phyloP scores from a whole-genome alignment of 2,888 invertebrate genomes.

The Mythimna impura region DNA sequence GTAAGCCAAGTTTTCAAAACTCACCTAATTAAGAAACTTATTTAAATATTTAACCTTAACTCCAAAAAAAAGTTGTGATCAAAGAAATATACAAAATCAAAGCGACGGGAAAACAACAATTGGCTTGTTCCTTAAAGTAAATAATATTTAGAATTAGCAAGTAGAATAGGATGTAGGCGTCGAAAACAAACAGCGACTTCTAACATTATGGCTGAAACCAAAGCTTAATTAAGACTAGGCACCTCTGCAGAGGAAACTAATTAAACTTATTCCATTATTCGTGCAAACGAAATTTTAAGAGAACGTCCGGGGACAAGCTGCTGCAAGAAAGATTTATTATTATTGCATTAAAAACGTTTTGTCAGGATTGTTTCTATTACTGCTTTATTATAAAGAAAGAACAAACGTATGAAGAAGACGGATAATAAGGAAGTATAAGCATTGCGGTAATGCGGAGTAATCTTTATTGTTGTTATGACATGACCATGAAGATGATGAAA shows the following conservation, averaged over 20 bases:
- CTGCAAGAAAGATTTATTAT: constrained; percentile 77
- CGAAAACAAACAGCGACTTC: constrained; percentile 74
- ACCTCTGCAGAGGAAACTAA: constrained; percentile 83
- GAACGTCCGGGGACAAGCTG: constrained; percentile 75
- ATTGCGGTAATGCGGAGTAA: neutral
- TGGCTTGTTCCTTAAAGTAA: constrained; percentile 41
- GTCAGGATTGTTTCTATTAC: constrained; percentile 64
- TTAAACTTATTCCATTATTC: constrained; percentile 88
- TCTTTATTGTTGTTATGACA: neutral
- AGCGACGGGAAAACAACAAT: constrained; percentile 20
- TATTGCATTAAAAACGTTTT: constrained; percentile 70
- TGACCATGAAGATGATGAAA: neutral
- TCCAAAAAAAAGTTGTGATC: constrained; percentile 2
- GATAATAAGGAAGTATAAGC: neutral
- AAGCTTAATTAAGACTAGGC: constrained; percentile 86
- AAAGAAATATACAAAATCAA: constrained; percentile 29
- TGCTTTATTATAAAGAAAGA: constrained; percentile 34
- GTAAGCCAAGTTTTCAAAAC: neutral
- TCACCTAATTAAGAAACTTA: neutral
- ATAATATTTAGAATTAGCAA: constrained; percentile 63
- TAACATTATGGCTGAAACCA: constrained; percentile 78
- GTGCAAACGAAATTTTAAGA: constrained; percentile 83
- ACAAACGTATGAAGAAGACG: too few species aligned
- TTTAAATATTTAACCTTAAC: constrained; percentile 7
- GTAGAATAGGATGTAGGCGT: constrained; percentile 67